Evolutionary conservation across 1,140 invertebrate species (phyloP).

Genomic region (Tribolium madens): DNA sequence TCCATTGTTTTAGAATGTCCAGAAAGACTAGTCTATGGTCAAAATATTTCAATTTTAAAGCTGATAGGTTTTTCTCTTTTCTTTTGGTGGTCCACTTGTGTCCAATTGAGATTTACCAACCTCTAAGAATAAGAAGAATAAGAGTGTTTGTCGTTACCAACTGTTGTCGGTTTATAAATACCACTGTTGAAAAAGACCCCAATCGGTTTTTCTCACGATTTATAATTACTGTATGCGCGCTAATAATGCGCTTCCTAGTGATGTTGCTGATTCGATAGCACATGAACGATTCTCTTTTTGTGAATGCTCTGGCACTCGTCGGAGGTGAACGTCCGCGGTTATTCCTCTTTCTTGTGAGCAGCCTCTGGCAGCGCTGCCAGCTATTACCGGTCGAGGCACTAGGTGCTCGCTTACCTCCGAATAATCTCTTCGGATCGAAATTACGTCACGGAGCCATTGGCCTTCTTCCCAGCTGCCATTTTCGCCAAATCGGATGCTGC

Average conservation of each 20-base stretch:
- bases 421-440: constrained; percentile 11
- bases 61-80: too few relatives aligned
- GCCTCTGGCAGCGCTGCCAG: constrained; percentile 54
- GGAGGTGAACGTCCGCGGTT: constrained; percentile 61
- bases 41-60: too few relatives aligned
- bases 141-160: background rate
- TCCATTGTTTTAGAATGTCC: too few relatives aligned
- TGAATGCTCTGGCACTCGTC: constrained; percentile 54
- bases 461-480: constrained; percentile 38
- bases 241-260: constrained; percentile 60
- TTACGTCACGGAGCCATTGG: constrained; percentile 51
- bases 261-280: constrained; percentile 57
- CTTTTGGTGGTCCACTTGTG: too few relatives aligned
- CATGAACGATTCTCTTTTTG: constrained; percentile 56
- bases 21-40: too few relatives aligned
- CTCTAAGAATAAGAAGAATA: background rate
- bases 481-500: background rate
- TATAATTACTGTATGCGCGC: constrained; percentile 55
- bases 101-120: background rate
- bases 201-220: constrained; percentile 55
- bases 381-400: constrained; percentile 49
- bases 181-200: background rate
- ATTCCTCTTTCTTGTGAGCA: constrained; percentile 58
- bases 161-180: background rate
- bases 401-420: constrained; percentile 17